phyloP scores from a whole-genome alignment of 1,140 invertebrate species.

The Pogonognathellus flavescens region DNA sequence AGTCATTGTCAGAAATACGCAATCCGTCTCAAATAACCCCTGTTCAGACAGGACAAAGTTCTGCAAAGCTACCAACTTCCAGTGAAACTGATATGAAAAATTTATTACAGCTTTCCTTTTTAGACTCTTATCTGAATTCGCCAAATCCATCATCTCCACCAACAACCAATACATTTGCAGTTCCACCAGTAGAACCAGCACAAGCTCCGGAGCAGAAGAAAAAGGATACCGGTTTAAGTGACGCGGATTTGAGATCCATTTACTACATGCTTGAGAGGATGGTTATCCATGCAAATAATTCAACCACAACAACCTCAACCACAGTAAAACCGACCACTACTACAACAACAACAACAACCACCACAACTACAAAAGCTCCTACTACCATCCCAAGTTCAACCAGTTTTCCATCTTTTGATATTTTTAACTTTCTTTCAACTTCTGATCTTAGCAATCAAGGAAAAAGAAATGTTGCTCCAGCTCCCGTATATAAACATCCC shows the following conservation, averaged over 20 bases:
- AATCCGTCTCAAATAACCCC: background rate
- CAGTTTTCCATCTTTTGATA: slow-evolving; percentile 29
- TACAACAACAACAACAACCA: slow-evolving; percentile 54
- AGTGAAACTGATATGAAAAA: background rate
- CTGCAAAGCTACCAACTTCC: background rate
- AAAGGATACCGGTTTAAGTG: background rate
- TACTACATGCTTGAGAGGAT: slow-evolving; percentile 29
- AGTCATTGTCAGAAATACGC: background rate
- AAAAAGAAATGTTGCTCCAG: slow-evolving; percentile 26
- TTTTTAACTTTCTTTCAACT: slow-evolving; percentile 55
- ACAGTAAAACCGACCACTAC: background rate
- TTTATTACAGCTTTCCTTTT: background rate
- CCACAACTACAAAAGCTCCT: background rate
- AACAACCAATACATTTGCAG: slow-evolving; percentile 6
- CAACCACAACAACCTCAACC: slow-evolving; percentile 2
- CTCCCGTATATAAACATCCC: slow-evolving; percentile 13
- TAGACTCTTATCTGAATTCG: background rate
- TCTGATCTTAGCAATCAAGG: background rate
- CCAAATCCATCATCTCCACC: slow-evolving; percentile 21
- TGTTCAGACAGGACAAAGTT: background rate
- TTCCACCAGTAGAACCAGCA: background rate
- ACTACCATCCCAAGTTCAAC: slow-evolving; percentile 27
- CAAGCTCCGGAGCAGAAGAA: background rate
- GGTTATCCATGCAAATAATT: background rate
- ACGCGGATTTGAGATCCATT: background rate